These are phyloP conservation scores for Acleris sparsana DNA, from an alignment of 2,888 invertebrate genomes.

Conservation along the genomic window DNA sequence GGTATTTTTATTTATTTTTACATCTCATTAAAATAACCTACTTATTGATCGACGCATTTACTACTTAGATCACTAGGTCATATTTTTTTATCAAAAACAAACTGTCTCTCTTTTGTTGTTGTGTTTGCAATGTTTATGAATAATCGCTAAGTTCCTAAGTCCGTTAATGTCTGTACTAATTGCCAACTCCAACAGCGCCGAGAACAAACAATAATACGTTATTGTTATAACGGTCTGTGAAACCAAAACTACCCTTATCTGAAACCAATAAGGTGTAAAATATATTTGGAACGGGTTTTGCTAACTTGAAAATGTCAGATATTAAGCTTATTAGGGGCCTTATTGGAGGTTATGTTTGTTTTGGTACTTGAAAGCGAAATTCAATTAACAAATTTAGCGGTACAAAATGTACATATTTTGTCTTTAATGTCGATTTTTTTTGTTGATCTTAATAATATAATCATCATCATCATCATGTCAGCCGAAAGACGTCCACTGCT, in stretches of 20 bases:
- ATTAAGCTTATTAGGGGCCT: conserved; percentile 19
- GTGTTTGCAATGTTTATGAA: too few species aligned
- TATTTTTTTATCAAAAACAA: too few species aligned
- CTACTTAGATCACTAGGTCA: too few species aligned
- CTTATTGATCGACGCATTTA: too few species aligned
- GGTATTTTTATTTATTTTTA: too few species aligned
- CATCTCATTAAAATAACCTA: too few species aligned
- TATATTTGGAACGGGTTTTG: conserved; percentile 18
- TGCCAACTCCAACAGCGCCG: conserved; percentile 27
- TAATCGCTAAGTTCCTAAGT: too few species aligned
- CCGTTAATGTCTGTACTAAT: conserved; percentile 19
- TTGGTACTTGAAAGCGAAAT: not conserved
- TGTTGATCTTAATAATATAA: too few species aligned
- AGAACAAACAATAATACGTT: conserved; percentile 27
- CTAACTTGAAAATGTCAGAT: conserved; percentile 19
- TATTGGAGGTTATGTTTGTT: conserved; percentile 15
- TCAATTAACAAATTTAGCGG: not conserved
- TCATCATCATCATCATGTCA: too few species aligned
- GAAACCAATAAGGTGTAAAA: not conserved
- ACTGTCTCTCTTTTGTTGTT: too few species aligned
- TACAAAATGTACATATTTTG: not conserved
- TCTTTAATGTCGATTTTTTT: too few species aligned
- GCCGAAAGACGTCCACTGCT: too few species aligned
- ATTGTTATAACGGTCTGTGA: conserved; percentile 13
- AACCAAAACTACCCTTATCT: conserved; percentile 1